A percentile compares a stretch with the other conserved stretches of the same genome.
phyloP scores from a whole-genome alignment of 2,888 invertebrate genomes.

The Elegia similella region DNA sequence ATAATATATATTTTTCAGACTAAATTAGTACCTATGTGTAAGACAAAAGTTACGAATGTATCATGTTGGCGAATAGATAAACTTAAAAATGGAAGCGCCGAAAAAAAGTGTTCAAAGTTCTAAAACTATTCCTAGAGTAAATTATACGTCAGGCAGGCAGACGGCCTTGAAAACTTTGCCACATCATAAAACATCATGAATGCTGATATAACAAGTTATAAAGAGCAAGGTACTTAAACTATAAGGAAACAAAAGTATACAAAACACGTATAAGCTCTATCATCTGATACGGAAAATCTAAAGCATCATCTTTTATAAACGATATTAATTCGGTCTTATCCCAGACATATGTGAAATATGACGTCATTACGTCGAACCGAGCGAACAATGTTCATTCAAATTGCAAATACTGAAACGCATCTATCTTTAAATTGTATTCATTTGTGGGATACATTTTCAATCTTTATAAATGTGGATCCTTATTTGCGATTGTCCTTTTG shows the following conservation, averaged over 20 bases:
- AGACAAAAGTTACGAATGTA: no score
- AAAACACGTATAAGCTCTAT: background rate
- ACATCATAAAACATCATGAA: no score
- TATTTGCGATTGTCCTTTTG: constrained; percentile 44
- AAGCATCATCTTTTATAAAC: background rate
- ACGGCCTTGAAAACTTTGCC: no score
- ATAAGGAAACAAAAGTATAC: background rate
- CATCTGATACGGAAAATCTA: background rate
- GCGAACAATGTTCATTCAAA: constrained; percentile 60
- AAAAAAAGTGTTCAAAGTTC: no score
- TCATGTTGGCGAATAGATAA: no score
- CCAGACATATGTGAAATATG: constrained; percentile 48
- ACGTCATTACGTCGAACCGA: constrained; percentile 58
- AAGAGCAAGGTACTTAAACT: no score
- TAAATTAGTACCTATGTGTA: no score
- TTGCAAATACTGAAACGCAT: constrained; percentile 66
- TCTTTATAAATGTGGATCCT: constrained; percentile 74
- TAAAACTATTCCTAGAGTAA: no score
- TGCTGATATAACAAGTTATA: no score
- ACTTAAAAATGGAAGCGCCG: no score
- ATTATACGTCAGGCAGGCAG: no score
- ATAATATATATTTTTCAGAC: no score
- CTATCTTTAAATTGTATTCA: constrained; percentile 78
- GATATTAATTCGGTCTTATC: constrained; percentile 2
- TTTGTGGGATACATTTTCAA: constrained; percentile 71